Evolutionary conservation across 2,797 vertebrate species (phyloP).

Genomic region (Uromys caudimaculatus): DNA sequence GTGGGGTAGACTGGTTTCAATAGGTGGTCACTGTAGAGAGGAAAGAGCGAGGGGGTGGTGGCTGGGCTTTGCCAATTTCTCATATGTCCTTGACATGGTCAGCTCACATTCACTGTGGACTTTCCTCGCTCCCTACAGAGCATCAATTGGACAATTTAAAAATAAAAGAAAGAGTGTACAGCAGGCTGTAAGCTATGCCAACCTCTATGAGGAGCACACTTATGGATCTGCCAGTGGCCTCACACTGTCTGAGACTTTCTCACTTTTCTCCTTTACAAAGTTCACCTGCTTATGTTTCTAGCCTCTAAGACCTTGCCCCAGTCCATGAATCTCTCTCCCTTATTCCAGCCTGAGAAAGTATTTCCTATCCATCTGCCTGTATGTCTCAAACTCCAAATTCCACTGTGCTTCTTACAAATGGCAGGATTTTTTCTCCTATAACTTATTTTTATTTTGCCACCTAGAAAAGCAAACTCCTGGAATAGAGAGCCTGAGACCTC

Average conservation of each 20-base stretch:
- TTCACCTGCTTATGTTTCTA: background rate
- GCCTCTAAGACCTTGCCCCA: background rate
- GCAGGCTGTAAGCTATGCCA: background rate
- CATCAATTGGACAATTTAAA: background rate
- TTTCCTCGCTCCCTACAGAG: background rate
- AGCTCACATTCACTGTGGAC: background rate
- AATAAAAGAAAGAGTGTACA: background rate
- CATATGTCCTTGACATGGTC: background rate
- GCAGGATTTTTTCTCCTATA: no score
- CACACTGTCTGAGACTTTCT: background rate
- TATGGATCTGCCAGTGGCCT: background rate
- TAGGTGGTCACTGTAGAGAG: background rate
- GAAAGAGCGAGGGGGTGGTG: background rate
- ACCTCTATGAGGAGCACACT: background rate
- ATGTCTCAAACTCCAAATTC: background rate
- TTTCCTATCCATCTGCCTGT: background rate
- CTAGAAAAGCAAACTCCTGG: background rate
- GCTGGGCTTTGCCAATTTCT: background rate
- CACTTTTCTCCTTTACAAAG: background rate
- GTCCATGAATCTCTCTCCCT: background rate
- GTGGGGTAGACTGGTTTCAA: background rate
- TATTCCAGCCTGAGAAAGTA: background rate
- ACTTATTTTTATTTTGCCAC: background rate
- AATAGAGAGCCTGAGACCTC: background rate
- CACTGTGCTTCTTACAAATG: background rate